Evolutionary conservation across 2,113 vertebrate genomes (phyloP), one percentile per base, ranked within the genome.

Genomic region (Apistogramma diplotaenia): DNA sequence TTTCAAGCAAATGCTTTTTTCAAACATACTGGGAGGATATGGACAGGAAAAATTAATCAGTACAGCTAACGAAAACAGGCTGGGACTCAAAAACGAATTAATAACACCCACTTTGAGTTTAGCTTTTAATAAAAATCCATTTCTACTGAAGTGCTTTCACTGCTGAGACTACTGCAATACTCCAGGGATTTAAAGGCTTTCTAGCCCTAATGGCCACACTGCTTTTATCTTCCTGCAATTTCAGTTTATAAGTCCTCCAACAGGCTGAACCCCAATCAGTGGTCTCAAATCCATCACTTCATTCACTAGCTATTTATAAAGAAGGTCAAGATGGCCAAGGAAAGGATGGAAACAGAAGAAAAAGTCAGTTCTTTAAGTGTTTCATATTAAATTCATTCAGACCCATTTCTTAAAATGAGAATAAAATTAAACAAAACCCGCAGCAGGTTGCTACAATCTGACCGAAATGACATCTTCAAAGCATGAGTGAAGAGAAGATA

Each of bases 241-340:
- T 86, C 58, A 81, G 37, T 81, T 71, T 77, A 79, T 37, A 33
- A 51, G 31, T 59, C n/a, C 51, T 54, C 31, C 85, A 85, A 71
- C 65, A 83, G 65, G 65, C 81, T 40, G 49, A 12, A 37, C 15
- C 35, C 8, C 74, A 86, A 81, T 89, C 88, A 74, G 49, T 80
- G 29, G 6, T 55, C 62, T 74, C 5, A 85, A 74, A 82, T 79
- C 74, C 16, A 29, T 81, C 55, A 43, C 75, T 80, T 83, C 51
- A 89, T 76, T 61, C 57, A 92, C 56, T 85, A 71, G 3, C 46
- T 80, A 79, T 88, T 89, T 82, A 82, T 82, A 83, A 70, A 61
- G 27, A 10, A 49, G 55, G 15, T 0, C 4, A 40, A 25, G 40
- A 3, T 31, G 46, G 67, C 4, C 21, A 29, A 29, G 10, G 53